These are phyloP conservation scores for Drosophila sucinea DNA, from an alignment of 1,140 invertebrate genomes.

Conservation along the genomic window DNA sequence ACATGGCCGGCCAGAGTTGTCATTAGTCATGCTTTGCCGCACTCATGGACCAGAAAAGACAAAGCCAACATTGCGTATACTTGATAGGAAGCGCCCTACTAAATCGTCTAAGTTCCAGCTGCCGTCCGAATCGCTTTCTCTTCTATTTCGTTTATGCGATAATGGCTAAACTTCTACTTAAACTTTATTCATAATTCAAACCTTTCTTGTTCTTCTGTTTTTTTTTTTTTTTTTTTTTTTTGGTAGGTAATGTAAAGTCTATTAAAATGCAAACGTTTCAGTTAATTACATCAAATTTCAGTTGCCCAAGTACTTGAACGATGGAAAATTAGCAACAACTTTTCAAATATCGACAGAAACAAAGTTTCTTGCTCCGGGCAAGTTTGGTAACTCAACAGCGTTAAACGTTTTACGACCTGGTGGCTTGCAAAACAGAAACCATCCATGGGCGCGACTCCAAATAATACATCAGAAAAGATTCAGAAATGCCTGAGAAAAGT, in stretches of 20 bases:
- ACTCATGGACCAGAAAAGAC: conserved; percentile 34
- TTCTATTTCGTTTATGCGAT: conserved; percentile 54
- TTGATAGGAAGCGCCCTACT: conserved; percentile 32
- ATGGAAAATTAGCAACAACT: conserved; percentile 66
- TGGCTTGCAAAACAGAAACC: conserved; percentile 34
- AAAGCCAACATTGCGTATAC: conserved; percentile 61
- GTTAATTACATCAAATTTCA: conserved; percentile 73
- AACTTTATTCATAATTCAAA: conserved; percentile 63
- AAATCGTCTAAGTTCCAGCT: conserved; percentile 19
- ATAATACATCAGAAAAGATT: background rate
- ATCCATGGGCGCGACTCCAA: conserved; percentile 14
- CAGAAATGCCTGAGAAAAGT: too few species aligned
- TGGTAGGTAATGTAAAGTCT: conserved; percentile 55
- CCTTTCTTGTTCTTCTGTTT: background rate
- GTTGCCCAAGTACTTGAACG: conserved; percentile 61
- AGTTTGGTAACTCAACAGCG: conserved; percentile 47
- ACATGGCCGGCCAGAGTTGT: conserved; percentile 64
- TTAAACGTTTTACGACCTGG: conserved; percentile 65
- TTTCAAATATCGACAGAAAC: conserved; percentile 71
- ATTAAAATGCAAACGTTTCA: conserved; percentile 70
- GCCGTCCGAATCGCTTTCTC: conserved; percentile 15
- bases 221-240: conserved; percentile 12
- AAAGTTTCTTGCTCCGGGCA: conserved; percentile 31
- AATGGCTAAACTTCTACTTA: conserved; percentile 34
- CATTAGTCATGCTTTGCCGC: conserved; percentile 76